A percentile compares a stretch with the other conserved stretches of the same genome.
Evolutionary conservation across 2,888 invertebrate genomes (phyloP).

Genomic region (Trachelus stipa): DNA sequence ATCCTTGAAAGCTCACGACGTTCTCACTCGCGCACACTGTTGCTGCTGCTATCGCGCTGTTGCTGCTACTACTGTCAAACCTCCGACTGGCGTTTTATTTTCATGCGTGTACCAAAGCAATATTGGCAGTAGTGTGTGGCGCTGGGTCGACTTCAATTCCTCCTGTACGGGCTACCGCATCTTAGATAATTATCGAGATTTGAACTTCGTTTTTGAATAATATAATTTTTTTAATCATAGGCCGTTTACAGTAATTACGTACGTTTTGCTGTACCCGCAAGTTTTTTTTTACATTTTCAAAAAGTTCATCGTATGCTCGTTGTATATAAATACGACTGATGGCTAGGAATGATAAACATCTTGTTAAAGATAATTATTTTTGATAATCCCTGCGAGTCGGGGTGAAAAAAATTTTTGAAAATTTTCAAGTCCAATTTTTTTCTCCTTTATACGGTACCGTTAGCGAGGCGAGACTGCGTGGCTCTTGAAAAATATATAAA

Average conservation of each 20-base stretch:
- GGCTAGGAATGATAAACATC: background rate
- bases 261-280: background rate
- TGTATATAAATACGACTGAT: background rate
- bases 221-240: background rate
- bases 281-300: background rate
- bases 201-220: background rate
- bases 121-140: background rate
- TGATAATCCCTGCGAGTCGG: background rate
- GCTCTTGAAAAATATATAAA: background rate
- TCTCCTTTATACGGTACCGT: background rate
- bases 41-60: background rate
- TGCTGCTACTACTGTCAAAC: constrained; percentile 5
- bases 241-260: background rate
- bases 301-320: background rate
- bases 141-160: background rate
- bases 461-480: background rate
- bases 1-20: constrained; percentile 38
- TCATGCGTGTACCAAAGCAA: background rate
- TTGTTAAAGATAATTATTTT: background rate
- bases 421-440: no score
- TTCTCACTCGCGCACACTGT: constrained; percentile 13
- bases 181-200: background rate
- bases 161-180: background rate
- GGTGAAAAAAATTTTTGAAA: background rate
- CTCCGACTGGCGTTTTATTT: background rate